Base-by-base conservation (phyloP, 2,797 vertebrate species). In the Vespertilio murinus region DNA sequence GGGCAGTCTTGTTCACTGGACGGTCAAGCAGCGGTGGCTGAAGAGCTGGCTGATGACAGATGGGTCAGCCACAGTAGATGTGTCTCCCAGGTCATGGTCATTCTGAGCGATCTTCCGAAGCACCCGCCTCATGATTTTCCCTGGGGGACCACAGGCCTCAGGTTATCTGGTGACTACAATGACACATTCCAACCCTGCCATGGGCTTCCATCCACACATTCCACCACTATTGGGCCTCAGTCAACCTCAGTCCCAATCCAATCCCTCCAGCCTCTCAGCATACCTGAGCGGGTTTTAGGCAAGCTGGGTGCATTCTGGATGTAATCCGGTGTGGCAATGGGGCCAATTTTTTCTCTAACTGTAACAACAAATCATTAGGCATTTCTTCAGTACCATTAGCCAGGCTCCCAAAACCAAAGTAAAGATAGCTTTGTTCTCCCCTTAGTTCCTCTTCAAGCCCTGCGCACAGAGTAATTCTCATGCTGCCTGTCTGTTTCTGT, bases 241-340 rank as follows among this genome's bases (percentile, higher is more conserved):
- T 52, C 85, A 33, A 10, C 88, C 59, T 33, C 91, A 28, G 11
- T 87, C 69, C 40, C 78, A n/a, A 33, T 54, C 20, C 81, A 88
- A 88, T 38, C 42, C 65, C 64, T 85, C 8, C 8, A 89, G 69
- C 14, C 47, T 84, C 82, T 77, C 47, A 92, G 54, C 97, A 95
- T 98, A 99, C 99, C 99, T 97, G 99, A 99, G 98, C 99, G 98
- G 64, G 99, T 99, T 98, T 99, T 99, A 93, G 99, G 99, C 91
- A 99, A 98, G 47, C 98, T 98, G 0, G 99, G 99, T 22, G 99
- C 99, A 0, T 99, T 98, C 98, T 99, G 99, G 97, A 99, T 99
- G 97, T 98, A 99, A 98, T 99, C 99, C 1, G 99, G 99, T 0
- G 99, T 99, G n/a, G 99, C 99, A 69, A 99, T 99, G 45, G 99